A percentile compares a stretch with the other conserved stretches of the same genome.
Conservation (phyloP, 1,140 invertebrate genomes). For the Nylanderia fulva region DNA sequence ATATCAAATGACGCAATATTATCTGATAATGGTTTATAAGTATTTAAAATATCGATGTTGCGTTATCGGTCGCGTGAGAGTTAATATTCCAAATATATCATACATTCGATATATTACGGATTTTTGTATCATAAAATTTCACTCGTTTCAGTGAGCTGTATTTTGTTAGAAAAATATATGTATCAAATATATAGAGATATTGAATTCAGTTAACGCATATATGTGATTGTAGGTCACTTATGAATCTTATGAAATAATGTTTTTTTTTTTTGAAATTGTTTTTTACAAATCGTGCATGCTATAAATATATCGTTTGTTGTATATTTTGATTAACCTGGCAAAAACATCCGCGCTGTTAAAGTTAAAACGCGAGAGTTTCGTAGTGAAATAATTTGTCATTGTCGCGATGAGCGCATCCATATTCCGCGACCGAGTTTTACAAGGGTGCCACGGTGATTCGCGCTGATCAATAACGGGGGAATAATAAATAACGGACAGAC, state of each 20-base stretch:
- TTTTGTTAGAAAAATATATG: not conserved
- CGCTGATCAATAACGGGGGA: conserved; percentile 66
- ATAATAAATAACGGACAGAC: conserved; percentile 66
- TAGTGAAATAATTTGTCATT: conserved; percentile 65
- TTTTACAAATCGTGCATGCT: conserved; percentile 11
- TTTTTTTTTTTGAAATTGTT: not conserved
- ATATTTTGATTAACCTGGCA: conserved; percentile 28
- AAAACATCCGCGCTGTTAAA: not conserved
- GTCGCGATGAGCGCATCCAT: conserved; percentile 59
- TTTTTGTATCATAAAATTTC: not conserved
- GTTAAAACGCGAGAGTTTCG: conserved; percentile 28
- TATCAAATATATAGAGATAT: not conserved
- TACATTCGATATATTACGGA: not conserved
- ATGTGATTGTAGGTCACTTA: not conserved
- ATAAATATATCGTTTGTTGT: not conserved
- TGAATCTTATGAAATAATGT: not conserved
- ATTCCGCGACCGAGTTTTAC: conserved; percentile 58
- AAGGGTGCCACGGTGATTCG: conserved; percentile 51
- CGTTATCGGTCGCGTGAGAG: not conserved
- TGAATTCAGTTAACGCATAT: not conserved
- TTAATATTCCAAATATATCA: not conserved
- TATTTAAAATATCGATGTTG: conserved; percentile 13
- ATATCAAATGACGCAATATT: conserved; percentile 13
- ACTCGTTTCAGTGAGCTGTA: not conserved
- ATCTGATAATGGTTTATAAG: conserved; percentile 4